These are phyloP conservation scores for Felis chaus DNA, from an alignment of 2,113 vertebrate genomes.

Conservation along the genomic window DNA sequence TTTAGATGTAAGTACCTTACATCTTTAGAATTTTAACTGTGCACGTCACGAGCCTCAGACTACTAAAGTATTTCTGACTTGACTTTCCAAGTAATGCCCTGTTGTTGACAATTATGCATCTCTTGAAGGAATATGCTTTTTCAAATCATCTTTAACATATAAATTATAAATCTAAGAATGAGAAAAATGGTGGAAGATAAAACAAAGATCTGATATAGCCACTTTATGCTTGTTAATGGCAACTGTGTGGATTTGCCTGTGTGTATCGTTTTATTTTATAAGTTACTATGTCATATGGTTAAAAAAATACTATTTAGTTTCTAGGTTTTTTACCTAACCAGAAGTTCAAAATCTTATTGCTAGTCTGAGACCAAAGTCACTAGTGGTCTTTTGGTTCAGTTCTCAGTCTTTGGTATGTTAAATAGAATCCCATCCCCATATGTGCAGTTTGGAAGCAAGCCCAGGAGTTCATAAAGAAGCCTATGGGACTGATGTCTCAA, in stretches of 20 bases:
- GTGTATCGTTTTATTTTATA: not conserved
- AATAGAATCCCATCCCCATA: not conserved
- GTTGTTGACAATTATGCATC: not conserved
- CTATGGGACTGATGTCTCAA: not conserved
- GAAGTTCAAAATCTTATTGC: not conserved
- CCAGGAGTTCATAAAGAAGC: not conserved
- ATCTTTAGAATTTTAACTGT: not conserved
- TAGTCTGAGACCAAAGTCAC: not conserved
- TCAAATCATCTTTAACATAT: not conserved
- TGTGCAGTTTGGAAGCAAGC: not conserved
- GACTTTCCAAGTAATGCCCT: not conserved
- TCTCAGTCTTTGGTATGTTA: not conserved
- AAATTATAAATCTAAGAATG: not conserved
- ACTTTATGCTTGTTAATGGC: not conserved
- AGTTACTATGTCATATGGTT: not conserved
- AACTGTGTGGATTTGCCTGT: not conserved
- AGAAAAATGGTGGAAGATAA: not conserved
- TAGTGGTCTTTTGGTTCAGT: not conserved
- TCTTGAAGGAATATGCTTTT: not conserved
- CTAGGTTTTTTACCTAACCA: not conserved
- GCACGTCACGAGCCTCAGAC: not conserved
- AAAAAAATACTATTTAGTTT: not conserved
- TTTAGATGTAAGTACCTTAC: not conserved
- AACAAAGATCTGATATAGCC: not conserved
- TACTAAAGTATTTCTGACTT: not conserved